Conservation (phyloP, 2,113 vertebrate genomes). For the Procapra przewalskii region DNA sequence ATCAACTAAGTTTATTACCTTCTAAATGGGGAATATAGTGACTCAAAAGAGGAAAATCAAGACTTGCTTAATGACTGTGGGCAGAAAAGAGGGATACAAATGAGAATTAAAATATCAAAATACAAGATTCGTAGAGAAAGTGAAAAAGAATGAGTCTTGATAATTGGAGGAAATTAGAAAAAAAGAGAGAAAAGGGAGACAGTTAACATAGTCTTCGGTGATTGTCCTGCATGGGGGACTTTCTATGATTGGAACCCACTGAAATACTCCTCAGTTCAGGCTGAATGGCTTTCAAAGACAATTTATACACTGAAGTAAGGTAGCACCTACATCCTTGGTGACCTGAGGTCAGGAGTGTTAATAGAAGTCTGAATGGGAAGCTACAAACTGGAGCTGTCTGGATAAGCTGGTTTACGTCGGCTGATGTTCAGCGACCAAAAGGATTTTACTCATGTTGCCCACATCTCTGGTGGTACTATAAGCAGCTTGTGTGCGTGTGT, state of each 20-base stretch:
- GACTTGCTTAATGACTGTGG: neutral
- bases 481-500: neutral
- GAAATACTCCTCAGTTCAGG: neutral
- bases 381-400: neutral
- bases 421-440: neutral
- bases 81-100: neutral
- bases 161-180: neutral
- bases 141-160: neutral
- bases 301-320: neutral
- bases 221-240: neutral
- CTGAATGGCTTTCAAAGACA: neutral
- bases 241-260: neutral
- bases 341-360: neutral
- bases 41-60: neutral
- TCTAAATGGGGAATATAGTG: neutral
- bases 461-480: neutral
- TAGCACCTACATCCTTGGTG: fast-evolving
- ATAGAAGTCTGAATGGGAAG: neutral
- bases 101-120: neutral
- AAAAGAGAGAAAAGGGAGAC: neutral
- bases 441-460: neutral
- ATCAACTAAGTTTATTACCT: neutral
- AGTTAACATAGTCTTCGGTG: neutral
- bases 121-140: neutral
- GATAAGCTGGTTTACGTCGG: neutral